These are phyloP conservation scores for Helobdella robusta DNA, from an alignment of 2,888 invertebrate genomes.

Conservation along the genomic window DNA sequence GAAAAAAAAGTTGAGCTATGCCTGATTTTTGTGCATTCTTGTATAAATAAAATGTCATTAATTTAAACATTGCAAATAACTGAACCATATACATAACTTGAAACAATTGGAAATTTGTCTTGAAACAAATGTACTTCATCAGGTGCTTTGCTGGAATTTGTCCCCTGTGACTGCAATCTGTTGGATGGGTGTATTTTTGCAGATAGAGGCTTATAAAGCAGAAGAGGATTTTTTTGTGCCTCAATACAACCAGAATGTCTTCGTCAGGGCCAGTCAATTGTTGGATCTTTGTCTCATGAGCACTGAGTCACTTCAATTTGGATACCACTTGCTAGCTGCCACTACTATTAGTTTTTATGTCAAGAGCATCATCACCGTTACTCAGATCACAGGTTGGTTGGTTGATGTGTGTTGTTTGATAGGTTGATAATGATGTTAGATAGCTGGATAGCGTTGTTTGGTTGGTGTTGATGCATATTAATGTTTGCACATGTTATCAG, in stretches of 20 bases:
- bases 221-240: slow-evolving; percentile 66
- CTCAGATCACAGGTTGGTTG: slow-evolving; percentile 10
- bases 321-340: slow-evolving; percentile 79
- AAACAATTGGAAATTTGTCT: slow-evolving; percentile 39
- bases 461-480: too few relatives aligned
- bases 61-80: neutral
- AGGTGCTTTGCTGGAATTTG: slow-evolving; percentile 71
- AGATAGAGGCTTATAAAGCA: slow-evolving; percentile 55
- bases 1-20: too few relatives aligned
- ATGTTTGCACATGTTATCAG: too few relatives aligned
- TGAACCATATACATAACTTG: neutral
- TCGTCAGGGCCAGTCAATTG: slow-evolving; percentile 68
- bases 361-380: neutral
- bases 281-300: slow-evolving; percentile 83
- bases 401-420: too few relatives aligned
- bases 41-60: neutral
- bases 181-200: slow-evolving; percentile 89
- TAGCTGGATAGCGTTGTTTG: too few relatives aligned
- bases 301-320: slow-evolving; percentile 67
- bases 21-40: slow-evolving; percentile 4
- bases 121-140: too few relatives aligned
- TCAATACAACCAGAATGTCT: slow-evolving; percentile 75
- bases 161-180: slow-evolving; percentile 80
- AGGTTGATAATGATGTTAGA: too few relatives aligned
- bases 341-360: slow-evolving; percentile 59